Base-by-base conservation (phyloP, 2,113 vertebrate species). In the Acanthisitta chloris region DNA sequence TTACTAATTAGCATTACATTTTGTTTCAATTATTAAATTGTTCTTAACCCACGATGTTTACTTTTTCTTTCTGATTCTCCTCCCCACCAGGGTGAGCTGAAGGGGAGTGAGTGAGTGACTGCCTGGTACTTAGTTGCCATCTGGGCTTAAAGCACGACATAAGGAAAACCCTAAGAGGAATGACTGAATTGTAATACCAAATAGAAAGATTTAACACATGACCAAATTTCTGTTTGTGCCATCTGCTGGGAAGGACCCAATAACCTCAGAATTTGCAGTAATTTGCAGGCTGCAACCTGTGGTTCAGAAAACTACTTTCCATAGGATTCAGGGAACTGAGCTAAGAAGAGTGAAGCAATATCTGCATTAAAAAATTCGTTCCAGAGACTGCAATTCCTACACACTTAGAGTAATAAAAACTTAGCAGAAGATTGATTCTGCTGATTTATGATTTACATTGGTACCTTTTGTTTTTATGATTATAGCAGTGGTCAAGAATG, bases 51-150 rank as follows among this genome's bases (percentile, higher is more conserved):
- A 10, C 34, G 38, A n/a, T 7, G 19, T 67, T 88, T n/a, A 38
- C 26, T 16, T 34, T n/a, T 74, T 81, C 33, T 36, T 31, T 74
- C n/a, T 7, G 20, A 2, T 29, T n/a, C 23, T 52, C 38, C 18
- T 66, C 12, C 18, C 51, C 1, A 1, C 4, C 15, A 74, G 33
- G 18, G 5, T 2, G 10, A 59, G 45, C 24, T 36, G 34, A 5
- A 36, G 12, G 28, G 36, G 18, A 74, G 45, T 40, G 59, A 25
- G 24, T 1, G 15, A 81, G 61, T 46, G 36, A 61, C 52, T 74
- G 69, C 38, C 23, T 12, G 24, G 19, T 67, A 40, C 61, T 46
- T n/a, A 17, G n/a, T 52, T 76, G 20, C 24, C 40, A 24, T 76
- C 19, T 61, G 61, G 38, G 70, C 19, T 82, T 89, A 89, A 61